A percentile compares a stretch with the other conserved stretches of the same genome.
Evolutionary conservation across 1,140 invertebrate genomes (phyloP).

Genomic region (Listronotus bonariensis): DNA sequence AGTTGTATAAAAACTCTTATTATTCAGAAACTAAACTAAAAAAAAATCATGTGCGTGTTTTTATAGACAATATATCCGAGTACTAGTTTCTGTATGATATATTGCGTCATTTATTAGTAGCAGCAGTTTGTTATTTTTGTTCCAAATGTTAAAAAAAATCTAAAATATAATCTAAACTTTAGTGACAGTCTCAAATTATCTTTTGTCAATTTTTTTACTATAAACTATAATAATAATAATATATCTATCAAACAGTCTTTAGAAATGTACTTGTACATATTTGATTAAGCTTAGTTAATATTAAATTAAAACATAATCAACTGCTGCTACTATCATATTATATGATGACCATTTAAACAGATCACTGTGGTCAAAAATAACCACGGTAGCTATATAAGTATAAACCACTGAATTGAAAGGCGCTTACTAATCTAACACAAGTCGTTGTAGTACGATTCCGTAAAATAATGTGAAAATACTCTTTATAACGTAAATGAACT

Average conservation of each 20-base stretch:
- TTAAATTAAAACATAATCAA: slow-evolving; percentile 3
- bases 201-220: slow-evolving; percentile 5
- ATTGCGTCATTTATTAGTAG: slow-evolving; percentile 2
- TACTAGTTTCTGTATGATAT: slow-evolving; percentile 16
- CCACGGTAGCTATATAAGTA: too few species aligned
- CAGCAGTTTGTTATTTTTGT: slow-evolving; percentile 5
- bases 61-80: not conserved
- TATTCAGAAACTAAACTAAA: too few species aligned
- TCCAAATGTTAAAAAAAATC: not conserved
- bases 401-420: too few species aligned
- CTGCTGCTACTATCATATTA: slow-evolving; percentile 6
- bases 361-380: slow-evolving; percentile 33
- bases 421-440: too few species aligned
- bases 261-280: not conserved
- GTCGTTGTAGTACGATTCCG: too few species aligned
- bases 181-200: slow-evolving; percentile 13
- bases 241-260: slow-evolving; percentile 23
- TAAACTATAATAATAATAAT: too few species aligned
- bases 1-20: too few species aligned
- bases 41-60: too few species aligned
- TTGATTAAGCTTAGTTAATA: slow-evolving; percentile 1
- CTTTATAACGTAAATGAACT: too few species aligned
- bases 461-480: too few species aligned
- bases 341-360: slow-evolving; percentile 29
- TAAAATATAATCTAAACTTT: not conserved